Evolutionary conservation across 2,113 vertebrate species (phyloP).

Genomic region (Callospermophilus lateralis): DNA sequence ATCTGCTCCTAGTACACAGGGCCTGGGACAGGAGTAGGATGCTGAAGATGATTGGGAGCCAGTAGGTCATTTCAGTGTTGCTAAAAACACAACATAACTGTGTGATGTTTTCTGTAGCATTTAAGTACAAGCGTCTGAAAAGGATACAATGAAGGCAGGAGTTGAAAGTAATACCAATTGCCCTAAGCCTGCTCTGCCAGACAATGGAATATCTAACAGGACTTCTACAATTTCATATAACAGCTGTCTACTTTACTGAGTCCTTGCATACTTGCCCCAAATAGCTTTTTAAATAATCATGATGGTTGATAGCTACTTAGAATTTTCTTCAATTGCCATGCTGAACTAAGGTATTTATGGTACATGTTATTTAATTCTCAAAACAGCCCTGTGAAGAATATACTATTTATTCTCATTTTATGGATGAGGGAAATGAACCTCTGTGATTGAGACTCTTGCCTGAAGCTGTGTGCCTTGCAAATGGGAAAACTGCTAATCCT

Average conservation of each 20-base stretch:
- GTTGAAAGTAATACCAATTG: not conserved
- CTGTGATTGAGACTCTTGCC: not conserved
- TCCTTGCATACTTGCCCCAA: constrained; percentile 19
- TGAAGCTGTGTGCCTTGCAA: not conserved
- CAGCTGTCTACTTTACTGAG: constrained; percentile 21
- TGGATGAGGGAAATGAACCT: not conserved
- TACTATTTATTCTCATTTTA: not conserved
- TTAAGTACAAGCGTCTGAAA: not conserved
- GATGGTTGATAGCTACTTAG: constrained; percentile 28
- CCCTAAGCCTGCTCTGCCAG: not conserved
- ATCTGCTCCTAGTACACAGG: not conserved
- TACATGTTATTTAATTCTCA: constrained; percentile 7
- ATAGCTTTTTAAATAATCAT: constrained; percentile 7
- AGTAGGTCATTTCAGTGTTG: not conserved
- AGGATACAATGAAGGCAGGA: constrained; percentile 38
- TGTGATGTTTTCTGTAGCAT: not conserved
- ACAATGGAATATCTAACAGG: not conserved
- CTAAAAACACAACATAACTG: not conserved
- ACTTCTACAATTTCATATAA: constrained; percentile 61
- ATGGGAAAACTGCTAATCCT: not conserved
- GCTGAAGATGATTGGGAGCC: not conserved
- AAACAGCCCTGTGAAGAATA: not conserved
- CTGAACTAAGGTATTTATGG: not conserved
- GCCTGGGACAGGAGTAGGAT: not conserved
- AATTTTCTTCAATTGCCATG: not conserved